A percentile compares a stretch with the other conserved stretches of the same genome.
Conservation (phyloP, 2,113 vertebrate species). For the Rhinolophus ferrumequinum region DNA sequence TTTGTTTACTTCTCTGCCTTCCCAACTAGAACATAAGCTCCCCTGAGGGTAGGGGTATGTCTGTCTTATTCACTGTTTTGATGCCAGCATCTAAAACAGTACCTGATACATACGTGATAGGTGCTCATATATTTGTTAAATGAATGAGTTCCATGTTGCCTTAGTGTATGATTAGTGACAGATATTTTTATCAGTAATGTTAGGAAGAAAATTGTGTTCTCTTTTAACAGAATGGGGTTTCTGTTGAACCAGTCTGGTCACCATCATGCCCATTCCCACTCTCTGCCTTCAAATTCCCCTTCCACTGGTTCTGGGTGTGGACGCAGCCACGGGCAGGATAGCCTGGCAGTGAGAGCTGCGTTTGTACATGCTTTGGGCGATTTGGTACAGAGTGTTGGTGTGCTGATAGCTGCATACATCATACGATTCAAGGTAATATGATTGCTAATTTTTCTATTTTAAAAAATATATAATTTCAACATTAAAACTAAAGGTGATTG, state of each 20-base stretch:
- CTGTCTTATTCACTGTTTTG: not conserved
- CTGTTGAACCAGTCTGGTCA: slow-evolving; percentile 95
- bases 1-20: not conserved
- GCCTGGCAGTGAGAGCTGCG: slow-evolving; percentile 94
- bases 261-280: slow-evolving; percentile 90
- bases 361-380: slow-evolving; percentile 98
- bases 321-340: slow-evolving; percentile 84
- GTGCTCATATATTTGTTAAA: not conserved
- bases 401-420: slow-evolving; percentile 96
- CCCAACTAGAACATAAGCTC: not conserved
- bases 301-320: slow-evolving; percentile 67
- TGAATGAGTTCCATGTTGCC: slow-evolving; percentile 10
- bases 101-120: not conserved
- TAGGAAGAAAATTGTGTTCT: slow-evolving; percentile 55
- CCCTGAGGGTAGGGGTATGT: not conserved
- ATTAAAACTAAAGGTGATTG: slow-evolving; percentile 11
- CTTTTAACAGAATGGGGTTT: slow-evolving; percentile 94
- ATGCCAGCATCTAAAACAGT: not conserved
- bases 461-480: not conserved
- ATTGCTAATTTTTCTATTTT: slow-evolving; percentile 19
- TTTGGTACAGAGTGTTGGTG: slow-evolving; percentile 95
- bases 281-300: slow-evolving; percentile 74
- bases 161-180: slow-evolving; percentile 30
- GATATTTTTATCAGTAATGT: slow-evolving; percentile 28
- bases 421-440: slow-evolving; percentile 95